Conservation (phyloP, 2,888 invertebrate genomes). For the Trimorus sp. region DNA sequence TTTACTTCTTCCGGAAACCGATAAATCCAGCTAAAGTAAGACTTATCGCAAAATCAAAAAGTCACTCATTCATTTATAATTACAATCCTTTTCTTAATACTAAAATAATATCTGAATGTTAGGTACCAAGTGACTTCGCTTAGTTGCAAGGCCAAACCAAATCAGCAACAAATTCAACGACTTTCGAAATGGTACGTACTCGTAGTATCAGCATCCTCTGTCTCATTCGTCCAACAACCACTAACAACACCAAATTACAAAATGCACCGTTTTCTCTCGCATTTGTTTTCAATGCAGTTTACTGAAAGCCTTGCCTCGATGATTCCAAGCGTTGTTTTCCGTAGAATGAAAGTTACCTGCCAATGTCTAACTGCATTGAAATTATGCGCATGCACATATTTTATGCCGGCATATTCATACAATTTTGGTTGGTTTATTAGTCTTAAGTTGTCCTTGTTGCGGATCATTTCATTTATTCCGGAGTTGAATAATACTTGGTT, state of each 20-base stretch:
- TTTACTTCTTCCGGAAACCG: conserved; percentile 89
- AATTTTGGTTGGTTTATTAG: conserved; percentile 67
- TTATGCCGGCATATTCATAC: conserved; percentile 81
- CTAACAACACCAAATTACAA: conserved; percentile 38
- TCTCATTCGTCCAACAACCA: conserved; percentile 32
- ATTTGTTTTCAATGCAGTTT: conserved; percentile 68
- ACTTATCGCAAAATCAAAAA: not conserved
- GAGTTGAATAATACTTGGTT: conserved; percentile 8
- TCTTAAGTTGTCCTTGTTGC: conserved; percentile 67
- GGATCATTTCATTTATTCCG: conserved; percentile 38
- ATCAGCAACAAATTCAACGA: conserved; percentile 77
- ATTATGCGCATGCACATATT: conserved; percentile 77
- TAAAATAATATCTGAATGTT: conserved; percentile 41
- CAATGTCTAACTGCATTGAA: conserved; percentile 69
- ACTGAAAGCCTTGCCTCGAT: too few relatives aligned
- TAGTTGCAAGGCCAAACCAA: conserved; percentile 79
- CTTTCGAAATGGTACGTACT: conserved; percentile 80
- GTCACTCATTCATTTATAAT: not conserved
- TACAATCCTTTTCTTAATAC: not conserved
- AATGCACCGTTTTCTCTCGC: conserved; percentile 44
- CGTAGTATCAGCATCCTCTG: conserved; percentile 24
- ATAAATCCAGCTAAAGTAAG: conserved; percentile 86
- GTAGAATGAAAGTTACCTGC: not conserved
- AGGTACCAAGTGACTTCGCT: conserved; percentile 80
- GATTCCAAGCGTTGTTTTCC: too few relatives aligned